Evolutionary conservation across 2,888 invertebrate species (phyloP), one percentile per base, ranked within the genome.

Genomic region (Ceraclea dissimilis): DNA sequence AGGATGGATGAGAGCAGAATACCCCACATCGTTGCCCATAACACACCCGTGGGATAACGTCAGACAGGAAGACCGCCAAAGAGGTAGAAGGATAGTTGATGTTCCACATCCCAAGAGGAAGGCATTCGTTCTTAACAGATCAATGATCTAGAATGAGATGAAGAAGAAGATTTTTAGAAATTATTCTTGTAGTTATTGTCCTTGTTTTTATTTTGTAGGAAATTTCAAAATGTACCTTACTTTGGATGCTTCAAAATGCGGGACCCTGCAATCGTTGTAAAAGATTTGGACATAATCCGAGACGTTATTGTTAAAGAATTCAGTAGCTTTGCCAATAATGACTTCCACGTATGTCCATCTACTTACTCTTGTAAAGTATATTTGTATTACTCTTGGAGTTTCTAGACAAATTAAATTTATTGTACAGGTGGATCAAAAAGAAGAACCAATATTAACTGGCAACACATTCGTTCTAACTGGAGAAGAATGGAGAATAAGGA

Each of bases 291-390:
- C 48, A 60, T 72, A 4, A 63, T 72, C 11, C 67, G 66, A 61
- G 62, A 66, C 20, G 60, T 72, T 10, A 59, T 68, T 22, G 63
- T 65, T 2, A 71, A 69, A 60, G 68, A 71, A 49, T 71, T 71
- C 58, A 63, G 63, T 20, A 60, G 63, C 57, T 74, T 74, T 60
- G 66, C 67, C 19, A 66, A 71, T 50, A 73, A 72, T 54, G 70
- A 71, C 51, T 58, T 71, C 13, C 50, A 65, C n/a, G 61, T 71
- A 51, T 47, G 39, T 13, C 4, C 13, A 13, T 16, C 31, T 16
- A 13, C 16, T 4, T 39, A 39, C 39, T 8, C 13, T 8, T 39
- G n/a, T 39, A 39, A 13, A n/a, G 31, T 39, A 39, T 39, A 39
- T 39, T 4, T 39, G 13, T 39, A 39, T 39, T 26, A 26, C 26